Conservation (phyloP, 2,888 invertebrate species). For the Drosophila prostipennis region DNA sequence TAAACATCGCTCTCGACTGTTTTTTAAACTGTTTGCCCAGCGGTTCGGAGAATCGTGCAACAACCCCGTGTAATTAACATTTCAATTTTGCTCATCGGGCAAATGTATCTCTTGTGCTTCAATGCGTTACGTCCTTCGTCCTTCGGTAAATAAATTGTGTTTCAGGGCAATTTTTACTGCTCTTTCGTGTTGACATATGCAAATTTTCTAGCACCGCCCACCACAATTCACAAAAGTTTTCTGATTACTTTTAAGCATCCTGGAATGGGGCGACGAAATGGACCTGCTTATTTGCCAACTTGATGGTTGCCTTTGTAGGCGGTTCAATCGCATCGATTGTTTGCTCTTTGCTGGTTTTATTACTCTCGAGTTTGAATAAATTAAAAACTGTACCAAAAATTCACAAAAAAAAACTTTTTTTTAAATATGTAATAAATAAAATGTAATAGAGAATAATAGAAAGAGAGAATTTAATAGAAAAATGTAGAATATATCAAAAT, state of each 20-base stretch:
- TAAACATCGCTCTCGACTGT: conserved; percentile 70
- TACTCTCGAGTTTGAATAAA: conserved; percentile 20
- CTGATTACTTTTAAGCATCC: conserved; percentile 65
- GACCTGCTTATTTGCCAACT: conserved; percentile 49
- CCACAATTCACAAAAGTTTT: conserved; percentile 57
- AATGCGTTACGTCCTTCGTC: conserved; percentile 23
- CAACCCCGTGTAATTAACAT: conserved; percentile 70
- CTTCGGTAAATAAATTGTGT: conserved; percentile 59
- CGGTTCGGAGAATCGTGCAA: conserved; percentile 15
- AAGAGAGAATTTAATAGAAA: no score
- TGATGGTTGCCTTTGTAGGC: conserved; percentile 40
- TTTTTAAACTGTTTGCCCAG: conserved; percentile 74
- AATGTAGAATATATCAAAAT: no score
- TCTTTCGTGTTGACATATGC: conserved; percentile 72
- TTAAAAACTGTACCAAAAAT: not conserved
- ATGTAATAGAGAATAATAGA: no score
- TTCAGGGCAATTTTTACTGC: conserved; percentile 57
- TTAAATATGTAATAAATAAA: no score
- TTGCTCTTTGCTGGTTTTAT: conserved; percentile 51
- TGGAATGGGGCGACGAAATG: not conserved
- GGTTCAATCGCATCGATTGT: conserved; percentile 55
- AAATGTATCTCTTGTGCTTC: conserved; percentile 74
- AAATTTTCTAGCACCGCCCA: conserved; percentile 59
- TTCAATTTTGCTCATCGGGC: conserved; percentile 63
- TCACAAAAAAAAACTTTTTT: no score